These are phyloP conservation scores for Pempheris klunzingeri DNA, from an alignment of 2,797 vertebrate genomes.

Conservation along the genomic window DNA sequence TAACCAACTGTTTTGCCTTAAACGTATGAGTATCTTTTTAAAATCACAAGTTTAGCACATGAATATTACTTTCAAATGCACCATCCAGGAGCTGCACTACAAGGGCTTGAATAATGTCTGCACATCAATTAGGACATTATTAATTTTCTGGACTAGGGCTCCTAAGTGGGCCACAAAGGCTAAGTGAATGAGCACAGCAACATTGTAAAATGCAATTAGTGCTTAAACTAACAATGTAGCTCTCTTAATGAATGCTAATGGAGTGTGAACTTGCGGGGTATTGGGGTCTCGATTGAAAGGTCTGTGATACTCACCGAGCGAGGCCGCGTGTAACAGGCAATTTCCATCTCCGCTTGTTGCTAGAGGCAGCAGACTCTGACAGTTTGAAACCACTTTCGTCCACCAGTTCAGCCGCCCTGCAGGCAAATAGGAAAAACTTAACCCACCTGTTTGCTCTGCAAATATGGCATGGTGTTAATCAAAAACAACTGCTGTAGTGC, in stretches of 20 bases:
- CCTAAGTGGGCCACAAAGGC: slow-evolving; percentile 51
- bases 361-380: slow-evolving; percentile 93
- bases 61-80: slow-evolving; percentile 21
- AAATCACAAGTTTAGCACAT: slow-evolving; percentile 18
- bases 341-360: slow-evolving; percentile 97
- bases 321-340: slow-evolving; percentile 95
- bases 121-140: slow-evolving; percentile 50
- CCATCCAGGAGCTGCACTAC: slow-evolving; percentile 12
- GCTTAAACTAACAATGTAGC: slow-evolving; percentile 50
- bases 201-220: slow-evolving; percentile 60
- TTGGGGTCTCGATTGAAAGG: slow-evolving; percentile 30
- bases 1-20: not conserved
- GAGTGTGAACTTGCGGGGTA: slow-evolving; percentile 35
- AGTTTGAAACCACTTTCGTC: slow-evolving; percentile 92
- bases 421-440: slow-evolving; percentile 10
- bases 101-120: slow-evolving; percentile 31
- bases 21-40: slow-evolving; percentile 1
- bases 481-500: slow-evolving; percentile 8
- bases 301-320: slow-evolving; percentile 88
- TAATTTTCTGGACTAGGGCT: slow-evolving; percentile 48
- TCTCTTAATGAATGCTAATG: slow-evolving; percentile 62
- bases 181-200: slow-evolving; percentile 47
- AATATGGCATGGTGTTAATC: not conserved
- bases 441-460: slow-evolving; percentile 14
- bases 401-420: slow-evolving; percentile 98